phyloP scores from a whole-genome alignment of 2,888 invertebrate genomes.

The Rosalia funebris region DNA sequence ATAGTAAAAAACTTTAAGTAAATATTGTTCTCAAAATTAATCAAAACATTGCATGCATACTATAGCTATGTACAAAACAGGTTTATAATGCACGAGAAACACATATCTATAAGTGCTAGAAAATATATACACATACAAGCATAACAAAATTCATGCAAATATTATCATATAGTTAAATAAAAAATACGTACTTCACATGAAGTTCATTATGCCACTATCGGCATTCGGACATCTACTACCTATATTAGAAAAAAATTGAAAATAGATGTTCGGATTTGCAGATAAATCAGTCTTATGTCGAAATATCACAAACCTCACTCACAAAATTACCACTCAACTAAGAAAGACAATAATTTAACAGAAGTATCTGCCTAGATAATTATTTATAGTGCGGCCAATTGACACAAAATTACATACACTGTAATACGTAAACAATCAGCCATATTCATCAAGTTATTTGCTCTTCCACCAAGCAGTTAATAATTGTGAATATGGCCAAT shows the following conservation, averaged over 20 bases:
- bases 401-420: slow-evolving; percentile 12
- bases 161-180: slow-evolving; percentile 5
- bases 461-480: slow-evolving; percentile 54
- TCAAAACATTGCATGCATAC: slow-evolving; percentile 39
- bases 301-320: slow-evolving; percentile 50
- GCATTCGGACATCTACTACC: slow-evolving; percentile 29
- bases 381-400: slow-evolving; percentile 12
- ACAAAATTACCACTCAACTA: slow-evolving; percentile 35
- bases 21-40: slow-evolving; percentile 22
- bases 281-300: slow-evolving; percentile 45
- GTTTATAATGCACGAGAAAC: slow-evolving; percentile 27
- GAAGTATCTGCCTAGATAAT: background rate
- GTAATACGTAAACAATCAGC: slow-evolving; percentile 47
- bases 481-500: slow-evolving; percentile 58
- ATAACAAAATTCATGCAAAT: slow-evolving; percentile 42
- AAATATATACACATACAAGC: slow-evolving; percentile 30
- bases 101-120: slow-evolving; percentile 39
- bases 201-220: slow-evolving; percentile 33
- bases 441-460: slow-evolving; percentile 53
- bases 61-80: slow-evolving; percentile 29
- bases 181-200: slow-evolving; percentile 26
- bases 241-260: slow-evolving; percentile 20
- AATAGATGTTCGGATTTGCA: slow-evolving; percentile 37
- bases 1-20: slow-evolving; percentile 14
- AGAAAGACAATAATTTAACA: slow-evolving; percentile 37